Percentiles rank a stretch among this genome's conserved stretches.
phyloP scores from a whole-genome alignment of 2,888 invertebrate species.

The Acleris literana region DNA sequence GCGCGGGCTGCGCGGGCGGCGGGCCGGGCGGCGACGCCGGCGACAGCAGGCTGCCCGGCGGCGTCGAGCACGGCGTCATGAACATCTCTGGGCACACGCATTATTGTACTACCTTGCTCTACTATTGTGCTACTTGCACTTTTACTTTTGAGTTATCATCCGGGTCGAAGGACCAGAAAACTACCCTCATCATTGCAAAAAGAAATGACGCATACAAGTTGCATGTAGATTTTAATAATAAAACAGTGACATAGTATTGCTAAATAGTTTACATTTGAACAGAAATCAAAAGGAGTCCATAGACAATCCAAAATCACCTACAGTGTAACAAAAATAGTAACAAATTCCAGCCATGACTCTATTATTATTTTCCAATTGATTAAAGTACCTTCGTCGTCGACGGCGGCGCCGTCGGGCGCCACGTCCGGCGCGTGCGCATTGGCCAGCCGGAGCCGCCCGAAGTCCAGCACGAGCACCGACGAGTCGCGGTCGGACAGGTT shows the following conservation, averaged over 20 bases:
- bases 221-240: too few relatives aligned
- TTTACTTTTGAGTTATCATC: neutral
- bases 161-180: neutral
- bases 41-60: slow-evolving; percentile 91
- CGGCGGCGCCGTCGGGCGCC: slow-evolving; percentile 38
- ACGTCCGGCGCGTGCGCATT: slow-evolving; percentile 53
- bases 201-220: too few relatives aligned
- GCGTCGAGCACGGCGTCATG: slow-evolving; percentile 94
- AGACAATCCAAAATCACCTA: neutral
- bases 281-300: neutral
- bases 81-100: slow-evolving; percentile 82
- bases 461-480: slow-evolving; percentile 93
- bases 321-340: too few relatives aligned
- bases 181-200: neutral
- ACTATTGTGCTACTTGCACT: too few relatives aligned
- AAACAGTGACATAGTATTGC: too few relatives aligned
- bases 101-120: too few relatives aligned
- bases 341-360: too few relatives aligned
- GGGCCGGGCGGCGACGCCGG: slow-evolving; percentile 66
- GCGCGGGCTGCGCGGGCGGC: slow-evolving; percentile 44
- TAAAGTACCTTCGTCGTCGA: slow-evolving; percentile 58
- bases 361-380: neutral
- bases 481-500: slow-evolving; percentile 89
- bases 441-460: slow-evolving; percentile 90
- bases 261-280: too few relatives aligned